Evolutionary conservation across 2,888 invertebrate genomes (phyloP).

Genomic region (Synanthedon formicaeformis): DNA sequence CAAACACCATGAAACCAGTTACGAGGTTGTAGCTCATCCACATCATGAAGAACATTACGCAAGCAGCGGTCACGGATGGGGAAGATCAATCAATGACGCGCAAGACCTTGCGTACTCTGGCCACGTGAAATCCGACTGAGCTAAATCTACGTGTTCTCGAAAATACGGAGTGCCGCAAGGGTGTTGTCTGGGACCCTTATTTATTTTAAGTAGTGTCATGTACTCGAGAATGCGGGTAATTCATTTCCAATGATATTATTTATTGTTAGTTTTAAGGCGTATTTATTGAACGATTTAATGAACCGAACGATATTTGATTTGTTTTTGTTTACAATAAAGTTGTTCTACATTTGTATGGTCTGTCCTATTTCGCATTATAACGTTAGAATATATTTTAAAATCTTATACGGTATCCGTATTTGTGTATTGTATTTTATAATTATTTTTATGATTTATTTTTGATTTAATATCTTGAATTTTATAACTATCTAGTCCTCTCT

Average conservation of each 20-base stretch:
- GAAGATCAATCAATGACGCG: conserved; percentile 62
- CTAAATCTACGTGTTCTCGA: conserved; percentile 1
- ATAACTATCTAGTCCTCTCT: conserved; percentile 42
- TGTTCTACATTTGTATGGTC: conserved; percentile 61
- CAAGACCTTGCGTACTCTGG: conserved; percentile 73
- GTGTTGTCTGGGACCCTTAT: conserved; percentile 18
- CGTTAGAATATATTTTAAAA: conserved; percentile 46
- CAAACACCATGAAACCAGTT: conserved; percentile 77
- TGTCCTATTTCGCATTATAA: conserved; percentile 44
- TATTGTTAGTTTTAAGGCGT: conserved; percentile 42
- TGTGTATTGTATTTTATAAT: conserved; percentile 50
- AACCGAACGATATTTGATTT: conserved; percentile 23
- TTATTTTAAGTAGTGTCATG: conserved; percentile 11
- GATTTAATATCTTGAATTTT: conserved; percentile 19
- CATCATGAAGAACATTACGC: conserved; percentile 71
- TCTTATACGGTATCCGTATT: conserved; percentile 66
- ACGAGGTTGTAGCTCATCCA: conserved; percentile 81
- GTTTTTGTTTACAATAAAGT: conserved; percentile 52
- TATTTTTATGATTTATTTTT: conserved; percentile 12
- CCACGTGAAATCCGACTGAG: conserved; percentile 57
- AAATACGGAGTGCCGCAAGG: conserved; percentile 17
- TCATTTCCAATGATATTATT: conserved; percentile 29
- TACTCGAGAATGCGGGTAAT: conserved; percentile 7
- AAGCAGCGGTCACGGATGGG: conserved; percentile 76
- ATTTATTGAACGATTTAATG: conserved; percentile 56